Evolutionary conservation across 2,888 invertebrate species (phyloP).

Genomic region (Agrochola lychnidis): DNA sequence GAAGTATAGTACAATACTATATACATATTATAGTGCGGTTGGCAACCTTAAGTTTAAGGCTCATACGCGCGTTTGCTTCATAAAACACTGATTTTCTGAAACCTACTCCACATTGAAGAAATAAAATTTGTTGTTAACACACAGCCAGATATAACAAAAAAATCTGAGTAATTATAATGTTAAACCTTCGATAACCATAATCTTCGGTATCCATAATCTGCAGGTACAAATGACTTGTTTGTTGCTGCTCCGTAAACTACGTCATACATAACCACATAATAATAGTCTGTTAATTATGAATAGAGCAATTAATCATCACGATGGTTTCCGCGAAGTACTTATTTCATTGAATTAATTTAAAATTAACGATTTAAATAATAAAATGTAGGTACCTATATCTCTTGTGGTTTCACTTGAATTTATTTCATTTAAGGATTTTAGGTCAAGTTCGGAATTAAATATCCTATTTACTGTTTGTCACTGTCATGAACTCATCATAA

Average conservation of each 20-base stretch:
- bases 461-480: neutral
- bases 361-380: neutral
- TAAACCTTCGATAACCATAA: neutral
- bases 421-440: neutral
- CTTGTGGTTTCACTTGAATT: neutral
- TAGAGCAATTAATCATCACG: neutral
- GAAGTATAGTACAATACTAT: no score
- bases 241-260: neutral
- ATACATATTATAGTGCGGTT: no score
- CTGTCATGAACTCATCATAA: no score
- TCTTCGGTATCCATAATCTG: conserved; percentile 3
- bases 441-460: neutral
- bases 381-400: neutral
- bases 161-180: neutral
- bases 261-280: neutral
- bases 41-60: no score
- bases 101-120: neutral
- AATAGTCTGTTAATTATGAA: neutral
- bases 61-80: neutral
- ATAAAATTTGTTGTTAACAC: neutral
- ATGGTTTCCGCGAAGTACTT: neutral
- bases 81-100: neutral
- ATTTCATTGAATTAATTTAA: neutral
- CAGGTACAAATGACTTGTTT: neutral
- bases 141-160: neutral